Evolutionary conservation across 37 sponge, comb jelly and placozoan species (phyloP), one percentile per base, ranked within the genome.

Genomic region (Hormiphora californensis): DNA sequence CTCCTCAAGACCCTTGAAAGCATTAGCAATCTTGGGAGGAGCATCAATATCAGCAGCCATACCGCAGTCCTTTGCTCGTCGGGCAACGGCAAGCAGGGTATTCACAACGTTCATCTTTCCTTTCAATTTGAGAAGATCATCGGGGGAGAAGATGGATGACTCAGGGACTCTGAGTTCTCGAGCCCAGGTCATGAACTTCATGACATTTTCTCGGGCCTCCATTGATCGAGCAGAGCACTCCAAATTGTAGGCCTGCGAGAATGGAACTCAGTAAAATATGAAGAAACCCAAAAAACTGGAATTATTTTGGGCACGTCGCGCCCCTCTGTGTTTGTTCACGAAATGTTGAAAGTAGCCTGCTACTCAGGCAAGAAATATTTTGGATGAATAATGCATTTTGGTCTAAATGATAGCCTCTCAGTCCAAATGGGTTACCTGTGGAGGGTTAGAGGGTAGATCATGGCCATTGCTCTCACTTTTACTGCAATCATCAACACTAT

Each of bases 1-100:
- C 37, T 65, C 67, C 17, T 65, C 67, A 38, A 65, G 67, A 65
- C 67, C 67, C 67, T 65, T 65, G 67, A 65, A 65, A 38, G 67
- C 67, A 17, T 65, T 65, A 38, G 67, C 67, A 28, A 65, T 65
- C 67, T 65, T 65, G 12, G 67, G 67, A 28, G 67, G 67, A 32
- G 67, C 67, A 33, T 65, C 67, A 33, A 65, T 65, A 32, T 65
- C 67, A 19, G 67, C 67, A 65, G 67, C 67, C 67, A 65, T 65
- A 11, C 67, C 67, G 37, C 67, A 65, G 34, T 65, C 67, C 67
- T 65, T 65, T 33, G 67, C 67, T 33, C 67, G 32, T 31, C 67
- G 21, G 17, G 67, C 67, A 65, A 65, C 67, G 9, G 67, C 67
- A 7, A 65, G 67, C 36, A 65, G 37, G 67, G 67, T 65, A 38